These are phyloP conservation scores for Stigmatopora nigra DNA, from an alignment of 2,113 vertebrate species.

Conservation along the genomic window DNA sequence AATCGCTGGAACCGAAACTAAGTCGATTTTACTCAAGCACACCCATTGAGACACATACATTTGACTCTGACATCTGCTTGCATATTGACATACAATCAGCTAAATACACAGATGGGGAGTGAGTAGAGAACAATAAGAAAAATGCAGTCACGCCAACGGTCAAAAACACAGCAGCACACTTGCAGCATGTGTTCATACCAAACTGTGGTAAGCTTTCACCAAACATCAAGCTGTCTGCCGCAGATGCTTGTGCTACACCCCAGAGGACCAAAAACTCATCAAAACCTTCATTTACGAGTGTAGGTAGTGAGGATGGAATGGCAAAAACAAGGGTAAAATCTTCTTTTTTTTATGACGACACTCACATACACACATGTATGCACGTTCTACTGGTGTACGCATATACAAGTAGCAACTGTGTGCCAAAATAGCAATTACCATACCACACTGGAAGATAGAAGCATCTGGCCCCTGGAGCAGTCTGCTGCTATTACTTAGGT, in stretches of 20 bases:
- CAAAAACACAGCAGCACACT: slow-evolving; percentile 49
- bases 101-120: neutral
- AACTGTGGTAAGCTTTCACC: slow-evolving; percentile 31
- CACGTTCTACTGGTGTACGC: slow-evolving; percentile 3
- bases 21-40: neutral
- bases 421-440: slow-evolving; percentile 63
- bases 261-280: slow-evolving; percentile 34
- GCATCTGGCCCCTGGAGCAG: slow-evolving; percentile 45
- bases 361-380: slow-evolving; percentile 11
- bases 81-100: slow-evolving; percentile 1
- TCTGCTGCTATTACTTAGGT: slow-evolving; percentile 60
- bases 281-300: slow-evolving; percentile 32
- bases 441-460: slow-evolving; percentile 49
- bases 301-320: slow-evolving; percentile 13
- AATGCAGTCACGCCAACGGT: slow-evolving; percentile 29
- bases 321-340: slow-evolving; percentile 19
- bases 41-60: neutral
- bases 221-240: slow-evolving; percentile 37
- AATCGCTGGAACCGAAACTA: neutral
- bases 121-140: slow-evolving; percentile 5
- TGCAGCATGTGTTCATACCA: slow-evolving; percentile 40
- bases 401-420: slow-evolving; percentile 47
- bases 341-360: slow-evolving; percentile 7
- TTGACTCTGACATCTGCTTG: neutral
- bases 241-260: slow-evolving; percentile 35